Conservation (phyloP, 1,140 invertebrate species). For the Sminthurinus signatus region DNA sequence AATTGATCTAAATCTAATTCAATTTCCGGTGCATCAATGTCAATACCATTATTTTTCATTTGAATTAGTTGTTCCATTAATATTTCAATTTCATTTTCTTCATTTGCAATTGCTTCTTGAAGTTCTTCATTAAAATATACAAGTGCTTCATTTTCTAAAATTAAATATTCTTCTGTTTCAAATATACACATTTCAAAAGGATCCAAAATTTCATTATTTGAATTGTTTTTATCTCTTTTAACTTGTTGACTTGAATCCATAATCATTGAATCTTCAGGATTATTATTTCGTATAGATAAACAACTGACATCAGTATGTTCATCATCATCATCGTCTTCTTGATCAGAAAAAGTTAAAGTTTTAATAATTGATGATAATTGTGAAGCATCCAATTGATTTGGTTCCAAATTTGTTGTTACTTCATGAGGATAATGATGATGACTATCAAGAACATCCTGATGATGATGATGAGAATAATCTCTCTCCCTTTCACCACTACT, state of each 20-base stretch:
- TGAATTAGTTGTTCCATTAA: constrained; percentile 19
- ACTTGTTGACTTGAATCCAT: background rate
- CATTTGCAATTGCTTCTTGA: constrained; percentile 28
- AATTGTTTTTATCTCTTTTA: background rate
- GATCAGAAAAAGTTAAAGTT: constrained; percentile 3
- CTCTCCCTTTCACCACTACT: too few relatives aligned
- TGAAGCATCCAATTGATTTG: background rate
- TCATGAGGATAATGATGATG: background rate
- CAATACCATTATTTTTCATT: constrained; percentile 7
- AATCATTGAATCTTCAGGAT: background rate
- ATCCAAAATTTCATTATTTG: constrained; percentile 8
- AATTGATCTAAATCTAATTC: constrained; percentile 15
- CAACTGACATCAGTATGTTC: background rate
- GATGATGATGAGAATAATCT: background rate
- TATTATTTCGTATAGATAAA: background rate
- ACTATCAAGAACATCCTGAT: too few relatives aligned
- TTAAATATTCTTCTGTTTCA: constrained; percentile 34
- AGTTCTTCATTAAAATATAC: constrained; percentile 31
- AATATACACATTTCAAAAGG: constrained; percentile 33
- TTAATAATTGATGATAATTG: constrained; percentile 2
- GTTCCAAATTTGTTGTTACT: background rate
- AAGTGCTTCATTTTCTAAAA: constrained; percentile 36
- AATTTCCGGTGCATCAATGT: constrained; percentile 16
- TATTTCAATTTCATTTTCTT: constrained; percentile 30
- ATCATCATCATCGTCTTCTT: constrained; percentile 11